phyloP scores from a whole-genome alignment of 2,888 invertebrate genomes.

The Drosophila cognata region DNA sequence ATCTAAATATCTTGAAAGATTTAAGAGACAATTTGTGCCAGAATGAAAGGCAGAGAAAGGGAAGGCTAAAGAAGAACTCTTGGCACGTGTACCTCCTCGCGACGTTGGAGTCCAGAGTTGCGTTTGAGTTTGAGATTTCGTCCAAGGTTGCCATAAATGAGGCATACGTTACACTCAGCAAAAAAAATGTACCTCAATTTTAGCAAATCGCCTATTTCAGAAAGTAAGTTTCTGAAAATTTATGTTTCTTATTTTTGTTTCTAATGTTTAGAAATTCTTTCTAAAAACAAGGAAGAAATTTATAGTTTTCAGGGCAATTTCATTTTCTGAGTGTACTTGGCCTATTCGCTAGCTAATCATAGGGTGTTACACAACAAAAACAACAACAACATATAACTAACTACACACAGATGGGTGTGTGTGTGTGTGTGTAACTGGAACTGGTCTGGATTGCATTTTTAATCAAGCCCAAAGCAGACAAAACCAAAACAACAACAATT shows the following conservation, averaged over 20 bases:
- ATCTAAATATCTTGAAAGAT: constrained; percentile 52
- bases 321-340: not conserved
- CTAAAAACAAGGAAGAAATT: no score
- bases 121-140: constrained; percentile 28
- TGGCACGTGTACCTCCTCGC: constrained; percentile 61
- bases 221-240: not conserved
- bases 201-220: not conserved
- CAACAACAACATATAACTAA: constrained; percentile 8
- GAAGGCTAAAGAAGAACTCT: constrained; percentile 11
- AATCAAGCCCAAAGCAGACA: constrained; percentile 49
- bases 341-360: constrained; percentile 3
- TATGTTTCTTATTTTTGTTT: not conserved
- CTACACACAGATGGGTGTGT: constrained; percentile 3
- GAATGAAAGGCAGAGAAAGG: constrained; percentile 7
- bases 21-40: constrained; percentile 50
- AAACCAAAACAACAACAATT: constrained; percentile 28
- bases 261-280: no score
- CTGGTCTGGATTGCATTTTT: constrained; percentile 62
- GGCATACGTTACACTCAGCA: constrained; percentile 13
- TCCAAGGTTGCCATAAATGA: constrained; percentile 24
- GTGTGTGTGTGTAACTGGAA: constrained; percentile 21
- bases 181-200: not conserved
- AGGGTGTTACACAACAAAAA: constrained; percentile 10
- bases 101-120: constrained; percentile 37
- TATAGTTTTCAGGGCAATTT: not conserved